Base-by-base conservation (phyloP, 2,888 invertebrate species). In the Axea sp. region DNA sequence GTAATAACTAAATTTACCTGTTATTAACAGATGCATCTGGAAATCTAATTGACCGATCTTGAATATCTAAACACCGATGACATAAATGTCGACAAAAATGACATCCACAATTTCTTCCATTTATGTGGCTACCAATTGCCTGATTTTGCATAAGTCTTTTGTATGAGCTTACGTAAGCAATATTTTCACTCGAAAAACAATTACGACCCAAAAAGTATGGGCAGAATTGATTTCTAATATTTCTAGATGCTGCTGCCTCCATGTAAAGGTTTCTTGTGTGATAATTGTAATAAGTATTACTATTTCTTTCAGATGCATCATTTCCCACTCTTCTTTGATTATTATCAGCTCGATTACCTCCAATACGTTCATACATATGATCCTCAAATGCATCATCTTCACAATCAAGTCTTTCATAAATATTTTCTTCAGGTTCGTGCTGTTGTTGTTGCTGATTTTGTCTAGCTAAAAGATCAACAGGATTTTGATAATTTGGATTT, bases 381-480 rank as follows among this genome's bases (percentile, higher is more conserved):
- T 81, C 82, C 3, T 57, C 68, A 14, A 80, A 77, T 15, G 75
- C 57, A 28, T 77, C 83, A 19, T 84, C 86, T 14, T 84, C 83
- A 15, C 84, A 84, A 64, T 87, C 87, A 19, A 86, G 72, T 64
- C 84, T 80, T 60, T 88, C 88, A 76, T 88, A 89, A 68, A 87
- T 88, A 77, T 88, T 88, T 71, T 88, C 88, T 51, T 87, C 87
- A 1, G 84, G 82, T 60, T 86, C 86, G 19, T 86, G 82, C 1
- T 83, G 82, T 41, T 53, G 82, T 41, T 53, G 71, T 3, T 49
- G 45, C 7, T 49, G 69, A 9, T 62, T 62, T 24, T 55, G 62
- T 6, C 62, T 19, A 1, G 47, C 62, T 5, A 62, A 17, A 19
- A 84, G 31, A 60, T 85, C 84, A 1, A 83, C 80, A 3, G 83